Conservation (phyloP, 37 sponge, comb jelly and placozoan genomes). For the Aphrocallistes beatrix region DNA sequence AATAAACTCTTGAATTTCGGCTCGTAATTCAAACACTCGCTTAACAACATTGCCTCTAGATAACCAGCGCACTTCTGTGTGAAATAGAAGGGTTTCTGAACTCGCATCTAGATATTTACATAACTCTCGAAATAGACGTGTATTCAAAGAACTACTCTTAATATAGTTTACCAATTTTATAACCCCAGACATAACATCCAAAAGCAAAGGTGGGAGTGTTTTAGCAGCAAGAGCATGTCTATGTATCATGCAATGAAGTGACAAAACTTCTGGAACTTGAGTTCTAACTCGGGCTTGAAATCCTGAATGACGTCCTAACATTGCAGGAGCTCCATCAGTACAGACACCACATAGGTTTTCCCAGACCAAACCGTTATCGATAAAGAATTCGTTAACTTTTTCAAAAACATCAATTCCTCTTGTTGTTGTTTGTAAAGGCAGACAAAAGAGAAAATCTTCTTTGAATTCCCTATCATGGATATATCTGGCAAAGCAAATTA, state of each 20-base stretch:
- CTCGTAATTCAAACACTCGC: constrained; percentile 2
- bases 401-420: neutral
- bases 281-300: constrained; percentile 9
- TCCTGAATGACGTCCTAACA: neutral
- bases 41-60: neutral
- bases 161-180: neutral
- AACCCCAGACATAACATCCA: constrained; percentile 8
- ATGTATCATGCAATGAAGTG: constrained; percentile 16
- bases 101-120: neutral
- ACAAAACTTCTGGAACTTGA: neutral
- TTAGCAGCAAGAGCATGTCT: constrained; percentile 13
- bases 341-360: neutral
- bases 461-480: neutral
- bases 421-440: constrained; percentile 2
- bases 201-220: neutral
- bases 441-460: constrained; percentile 10
- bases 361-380: neutral
- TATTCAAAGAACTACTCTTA: neutral
- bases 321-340: constrained; percentile 18
- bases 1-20: constrained; percentile 9
- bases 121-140: constrained; percentile 2
- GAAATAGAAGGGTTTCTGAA: constrained; percentile 18
- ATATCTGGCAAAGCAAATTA: constrained; percentile 12
- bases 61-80: constrained; percentile 3
- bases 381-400: neutral